Evolutionary conservation across 1,140 invertebrate genomes (phyloP).

Genomic region (Macrosteles quadrilineatus): DNA sequence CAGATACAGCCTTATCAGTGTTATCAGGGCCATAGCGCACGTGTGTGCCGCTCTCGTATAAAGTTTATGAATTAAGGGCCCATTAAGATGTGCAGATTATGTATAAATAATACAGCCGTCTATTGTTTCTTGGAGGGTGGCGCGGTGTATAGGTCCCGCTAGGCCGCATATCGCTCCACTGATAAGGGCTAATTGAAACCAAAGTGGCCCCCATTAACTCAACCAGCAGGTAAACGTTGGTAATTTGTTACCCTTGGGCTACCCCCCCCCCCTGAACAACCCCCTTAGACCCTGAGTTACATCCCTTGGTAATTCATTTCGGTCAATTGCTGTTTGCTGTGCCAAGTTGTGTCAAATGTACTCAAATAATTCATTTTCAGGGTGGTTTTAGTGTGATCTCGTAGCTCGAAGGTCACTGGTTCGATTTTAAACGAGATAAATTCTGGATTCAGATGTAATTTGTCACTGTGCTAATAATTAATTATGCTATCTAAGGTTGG

Average conservation of each 20-base stretch:
- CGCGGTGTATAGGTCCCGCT: background rate
- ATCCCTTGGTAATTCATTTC: too few species aligned
- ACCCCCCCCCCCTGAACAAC: background rate
- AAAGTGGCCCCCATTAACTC: slow-evolving; percentile 11
- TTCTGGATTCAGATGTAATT: too few species aligned
- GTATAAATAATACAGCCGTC: slow-evolving; percentile 15
- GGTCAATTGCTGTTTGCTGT: too few species aligned
- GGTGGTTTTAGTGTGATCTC: too few species aligned
- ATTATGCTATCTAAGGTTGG: too few species aligned
- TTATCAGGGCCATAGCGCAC: slow-evolving; percentile 4
- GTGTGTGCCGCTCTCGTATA: slow-evolving; percentile 16
- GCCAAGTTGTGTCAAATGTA: too few species aligned
- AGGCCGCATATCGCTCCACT: background rate
- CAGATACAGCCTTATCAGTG: too few species aligned
- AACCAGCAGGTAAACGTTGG: slow-evolving; percentile 8
- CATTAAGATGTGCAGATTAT: slow-evolving; percentile 23
- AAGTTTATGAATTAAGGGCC: slow-evolving; percentile 19
- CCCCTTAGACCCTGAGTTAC: too few species aligned
- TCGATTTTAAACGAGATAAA: too few species aligned
- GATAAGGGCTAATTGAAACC: slow-evolving; percentile 18
- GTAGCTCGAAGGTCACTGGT: too few species aligned
- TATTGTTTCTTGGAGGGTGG: slow-evolving; percentile 23
- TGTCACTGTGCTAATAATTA: too few species aligned
- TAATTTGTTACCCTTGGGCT: slow-evolving; percentile 4
- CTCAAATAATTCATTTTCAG: too few species aligned